These are phyloP conservation scores for Rhagonycha lutea DNA, from an alignment of 2,888 invertebrate genomes.

Conservation along the genomic window DNA sequence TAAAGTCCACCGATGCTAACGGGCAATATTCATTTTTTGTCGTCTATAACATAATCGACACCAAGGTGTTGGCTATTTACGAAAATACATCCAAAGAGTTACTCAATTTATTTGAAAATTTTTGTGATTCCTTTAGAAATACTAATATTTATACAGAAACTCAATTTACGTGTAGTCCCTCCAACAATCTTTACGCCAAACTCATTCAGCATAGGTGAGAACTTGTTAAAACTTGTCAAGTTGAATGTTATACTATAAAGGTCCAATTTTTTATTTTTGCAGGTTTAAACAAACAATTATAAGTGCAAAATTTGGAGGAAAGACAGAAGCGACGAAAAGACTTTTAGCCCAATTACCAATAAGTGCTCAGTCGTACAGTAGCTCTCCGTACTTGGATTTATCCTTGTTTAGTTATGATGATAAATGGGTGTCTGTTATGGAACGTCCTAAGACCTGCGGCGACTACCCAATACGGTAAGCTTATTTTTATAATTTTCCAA, in stretches of 20 bases:
- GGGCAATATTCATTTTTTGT: conserved; percentile 90
- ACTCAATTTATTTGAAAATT: conserved; percentile 84
- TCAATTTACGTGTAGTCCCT: conserved; percentile 88
- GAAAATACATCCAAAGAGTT: conserved; percentile 88
- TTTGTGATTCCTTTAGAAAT: conserved; percentile 91
- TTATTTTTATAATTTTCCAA: neutral
- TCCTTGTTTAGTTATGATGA: conserved; percentile 93
- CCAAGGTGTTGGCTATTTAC: conserved; percentile 84
- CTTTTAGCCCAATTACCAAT: conserved; percentile 90
- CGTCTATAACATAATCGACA: conserved; percentile 84
- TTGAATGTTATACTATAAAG: neutral
- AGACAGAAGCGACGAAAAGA: conserved; percentile 86
- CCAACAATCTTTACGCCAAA: conserved; percentile 85
- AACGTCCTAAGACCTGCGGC: conserved; percentile 90
- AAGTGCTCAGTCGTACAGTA: conserved; percentile 91
- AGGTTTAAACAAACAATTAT: conserved; percentile 89
- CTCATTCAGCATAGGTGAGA: conserved; percentile 60
- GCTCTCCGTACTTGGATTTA: conserved; percentile 90
- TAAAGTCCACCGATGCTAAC: conserved; percentile 81
- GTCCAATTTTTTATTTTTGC: neutral
- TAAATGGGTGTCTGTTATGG: conserved; percentile 94
- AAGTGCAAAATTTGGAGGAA: conserved; percentile 87
- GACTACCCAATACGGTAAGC: conserved; percentile 87
- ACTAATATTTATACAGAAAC: conserved; percentile 81
- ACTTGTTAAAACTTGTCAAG: conserved; percentile 6